Evolutionary conservation across 1,140 invertebrate species (phyloP), one percentile per base, ranked within the genome.

Genomic region (Hyles euphorbiae): DNA sequence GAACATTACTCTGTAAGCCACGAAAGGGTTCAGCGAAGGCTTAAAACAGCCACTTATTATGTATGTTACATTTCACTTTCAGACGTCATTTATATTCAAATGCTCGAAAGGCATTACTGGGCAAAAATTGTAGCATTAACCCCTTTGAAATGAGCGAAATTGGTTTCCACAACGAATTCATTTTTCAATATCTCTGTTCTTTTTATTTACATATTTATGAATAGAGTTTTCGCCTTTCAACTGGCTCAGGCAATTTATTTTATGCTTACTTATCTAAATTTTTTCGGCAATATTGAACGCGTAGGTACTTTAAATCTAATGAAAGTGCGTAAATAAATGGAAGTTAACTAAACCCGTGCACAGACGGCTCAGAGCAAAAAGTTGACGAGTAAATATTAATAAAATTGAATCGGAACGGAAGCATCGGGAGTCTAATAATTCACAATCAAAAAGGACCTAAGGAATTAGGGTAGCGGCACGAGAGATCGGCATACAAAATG

Each of bases 21-120:
- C 81, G 85, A 87, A 87, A 87, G 84, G 84, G 84, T 87, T 86
- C 76, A 77, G 74, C 76, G 78, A 84, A 86, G 72, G 83, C 81
- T 86, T 88, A 88, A 88, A 88, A 86, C 83, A 88, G 85, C 85
- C 85, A 87, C 83, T 88, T 87, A 87, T 88, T 88, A 88, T 88
- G 83, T 88, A 88, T 88, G 83, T 88, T 88, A 88, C 83, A 88
- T 88, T 87, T 88, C 83, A 87, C 85, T 88, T 88, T 88, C 82
- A 86, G 81, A 87, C 82, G 81, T 88, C 82, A 88, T 86, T 88
- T 88, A 88, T 87, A 88, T 87, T 87, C 83, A 87, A 88, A 88
- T 87, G 81, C 74, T 85, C 82, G 78, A 83, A 85, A 88, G 80
- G 81, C 79, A 85, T 86, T 86, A 86, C 83, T 80, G 74, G 68